Conservation (phyloP, 2,888 invertebrate genomes). For the Andricus curvator region DNA sequence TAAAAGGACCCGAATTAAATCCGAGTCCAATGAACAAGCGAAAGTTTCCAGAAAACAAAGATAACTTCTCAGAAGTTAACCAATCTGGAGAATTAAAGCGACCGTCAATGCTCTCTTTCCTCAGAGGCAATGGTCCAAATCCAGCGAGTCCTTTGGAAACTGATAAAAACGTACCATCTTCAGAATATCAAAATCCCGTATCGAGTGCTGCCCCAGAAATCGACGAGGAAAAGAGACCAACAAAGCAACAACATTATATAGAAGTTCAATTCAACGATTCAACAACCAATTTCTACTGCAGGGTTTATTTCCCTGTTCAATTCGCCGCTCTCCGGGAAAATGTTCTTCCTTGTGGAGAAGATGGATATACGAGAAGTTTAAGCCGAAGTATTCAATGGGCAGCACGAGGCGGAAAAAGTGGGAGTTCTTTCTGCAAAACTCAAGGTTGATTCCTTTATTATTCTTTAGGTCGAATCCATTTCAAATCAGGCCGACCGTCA, state of each 20-base stretch:
- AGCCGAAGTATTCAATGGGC: conserved; percentile 94
- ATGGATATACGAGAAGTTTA: conserved; percentile 91
- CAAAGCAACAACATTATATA: conserved; percentile 78
- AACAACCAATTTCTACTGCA: conserved; percentile 91
- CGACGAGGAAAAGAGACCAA: conserved; percentile 72
- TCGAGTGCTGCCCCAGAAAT: conserved; percentile 54
- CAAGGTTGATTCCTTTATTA: conserved; percentile 80
- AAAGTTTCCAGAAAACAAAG: conserved; percentile 77
- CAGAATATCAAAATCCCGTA: conserved; percentile 51
- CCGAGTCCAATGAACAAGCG: conserved; percentile 80
- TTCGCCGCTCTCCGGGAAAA: conserved; percentile 89
- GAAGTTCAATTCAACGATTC: conserved; percentile 83
- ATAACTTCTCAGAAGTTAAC: conserved; percentile 66
- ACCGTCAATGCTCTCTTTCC: conserved; percentile 73
- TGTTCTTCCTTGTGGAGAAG: conserved; percentile 84
- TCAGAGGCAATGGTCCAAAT: conserved; percentile 73
- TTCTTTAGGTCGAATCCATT: no score
- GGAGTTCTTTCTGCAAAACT: conserved; percentile 97
- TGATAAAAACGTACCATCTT: conserved; percentile 62
- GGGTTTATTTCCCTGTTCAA: conserved; percentile 94
- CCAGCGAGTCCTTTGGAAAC: conserved; percentile 70
- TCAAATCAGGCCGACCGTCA: no score
- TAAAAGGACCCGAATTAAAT: conserved; percentile 73
- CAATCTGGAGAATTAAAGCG: conserved; percentile 72
- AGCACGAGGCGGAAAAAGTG: conserved; percentile 98